Evolutionary conservation across 2,113 vertebrate genomes (phyloP).

Genomic region (Phasianus colchicus): DNA sequence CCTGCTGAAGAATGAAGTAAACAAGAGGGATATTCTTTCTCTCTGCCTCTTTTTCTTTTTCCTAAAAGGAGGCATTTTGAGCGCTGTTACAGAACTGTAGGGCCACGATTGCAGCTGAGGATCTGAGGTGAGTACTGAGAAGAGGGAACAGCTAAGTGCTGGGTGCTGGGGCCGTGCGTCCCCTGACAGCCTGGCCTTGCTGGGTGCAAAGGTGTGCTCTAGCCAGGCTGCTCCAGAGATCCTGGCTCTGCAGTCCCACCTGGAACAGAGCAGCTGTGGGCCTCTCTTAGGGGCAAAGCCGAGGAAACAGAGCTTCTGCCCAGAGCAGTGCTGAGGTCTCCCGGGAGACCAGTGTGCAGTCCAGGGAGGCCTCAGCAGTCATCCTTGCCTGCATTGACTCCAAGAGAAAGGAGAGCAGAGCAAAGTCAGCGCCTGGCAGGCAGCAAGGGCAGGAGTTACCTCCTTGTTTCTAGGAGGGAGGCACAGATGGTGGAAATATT

Average conservation of each 20-base stretch:
- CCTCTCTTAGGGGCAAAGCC: background rate
- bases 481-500: constrained; percentile 45
- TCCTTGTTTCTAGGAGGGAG: constrained; percentile 28
- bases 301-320: background rate
- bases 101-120: background rate
- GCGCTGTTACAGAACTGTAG: background rate
- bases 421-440: background rate
- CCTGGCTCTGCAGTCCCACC: background rate
- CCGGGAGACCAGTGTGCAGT: accelerated
- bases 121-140: background rate
- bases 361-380: background rate
- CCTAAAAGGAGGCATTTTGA: background rate
- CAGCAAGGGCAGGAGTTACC: background rate
- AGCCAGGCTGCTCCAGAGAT: background rate
- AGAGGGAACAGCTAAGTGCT: background rate
- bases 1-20: constrained; percentile 63
- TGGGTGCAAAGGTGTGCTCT: accelerated
- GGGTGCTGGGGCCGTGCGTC: accelerated
- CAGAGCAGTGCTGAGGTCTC: background rate
- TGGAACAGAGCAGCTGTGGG: background rate
- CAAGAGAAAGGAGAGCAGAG: background rate
- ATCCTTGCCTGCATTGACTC: background rate
- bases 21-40: constrained; percentile 57
- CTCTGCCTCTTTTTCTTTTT: background rate
- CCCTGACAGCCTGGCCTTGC: background rate